Percentiles rank a stretch among this genome's conserved stretches.
phyloP scores from a whole-genome alignment of 1,140 invertebrate genomes.

The Centruroides sculpturatus region DNA sequence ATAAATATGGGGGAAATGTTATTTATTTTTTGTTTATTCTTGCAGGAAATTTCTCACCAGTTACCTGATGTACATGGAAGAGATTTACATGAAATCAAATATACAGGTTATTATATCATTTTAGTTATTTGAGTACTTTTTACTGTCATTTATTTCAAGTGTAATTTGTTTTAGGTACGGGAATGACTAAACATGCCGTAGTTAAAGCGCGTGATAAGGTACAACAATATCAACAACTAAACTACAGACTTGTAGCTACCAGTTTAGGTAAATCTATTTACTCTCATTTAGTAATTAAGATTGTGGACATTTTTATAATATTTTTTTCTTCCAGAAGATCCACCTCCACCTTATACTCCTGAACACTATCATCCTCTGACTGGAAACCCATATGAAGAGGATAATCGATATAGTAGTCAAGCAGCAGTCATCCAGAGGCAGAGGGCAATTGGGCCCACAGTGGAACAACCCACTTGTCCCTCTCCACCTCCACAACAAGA shows the following conservation, averaged over 20 bases:
- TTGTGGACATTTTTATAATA: background rate
- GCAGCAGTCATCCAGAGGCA: constrained; percentile 8
- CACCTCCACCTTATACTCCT: constrained; percentile 20
- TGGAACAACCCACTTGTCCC: constrained; percentile 5
- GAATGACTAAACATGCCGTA: constrained; percentile 26
- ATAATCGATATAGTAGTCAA: constrained; percentile 11
- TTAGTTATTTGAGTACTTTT: background rate
- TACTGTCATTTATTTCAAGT: constrained; percentile 3
- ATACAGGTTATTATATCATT: constrained; percentile 26
- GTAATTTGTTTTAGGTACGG: constrained; percentile 23
- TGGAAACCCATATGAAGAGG: constrained; percentile 13
- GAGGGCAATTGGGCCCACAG: background rate
- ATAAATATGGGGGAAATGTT: background rate
- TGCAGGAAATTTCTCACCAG: constrained; percentile 30
- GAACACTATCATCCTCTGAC: constrained; percentile 16
- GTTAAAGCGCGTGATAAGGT: constrained; percentile 29
- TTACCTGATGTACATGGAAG: constrained; percentile 36
- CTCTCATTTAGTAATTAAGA: background rate
- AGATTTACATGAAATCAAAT: constrained; percentile 33
- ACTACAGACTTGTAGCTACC: constrained; percentile 14
- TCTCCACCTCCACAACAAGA: constrained; percentile 6
- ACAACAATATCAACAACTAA: constrained; percentile 20
- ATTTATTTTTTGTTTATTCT: constrained; percentile 2
- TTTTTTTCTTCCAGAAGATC: constrained; percentile 15
- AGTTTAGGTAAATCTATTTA: constrained; percentile 11